Evolutionary conservation across 2,797 vertebrate genomes (phyloP).

Genomic region (Microhierax caerulescens): DNA sequence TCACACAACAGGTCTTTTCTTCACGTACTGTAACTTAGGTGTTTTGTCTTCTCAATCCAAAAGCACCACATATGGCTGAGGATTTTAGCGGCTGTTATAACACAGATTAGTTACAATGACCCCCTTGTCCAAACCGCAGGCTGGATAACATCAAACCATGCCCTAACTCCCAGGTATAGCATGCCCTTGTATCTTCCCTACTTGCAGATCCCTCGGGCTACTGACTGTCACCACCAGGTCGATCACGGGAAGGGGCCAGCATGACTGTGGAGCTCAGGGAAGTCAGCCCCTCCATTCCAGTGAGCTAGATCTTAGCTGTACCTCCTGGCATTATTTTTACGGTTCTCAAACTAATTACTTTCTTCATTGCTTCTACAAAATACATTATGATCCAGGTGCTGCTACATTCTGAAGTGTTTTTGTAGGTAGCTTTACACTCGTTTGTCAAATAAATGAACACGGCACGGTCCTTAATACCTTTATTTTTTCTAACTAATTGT

Average conservation of each 20-base stretch:
- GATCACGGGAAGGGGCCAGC: rapidly evolving
- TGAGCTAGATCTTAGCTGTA: not conserved
- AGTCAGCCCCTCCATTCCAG: not conserved
- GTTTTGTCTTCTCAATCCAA: not conserved
- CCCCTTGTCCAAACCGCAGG: not conserved
- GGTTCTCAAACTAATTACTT: not conserved
- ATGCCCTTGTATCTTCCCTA: not conserved
- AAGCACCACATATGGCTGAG: not conserved
- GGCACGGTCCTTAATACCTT: conserved; percentile 37
- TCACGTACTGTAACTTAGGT: not conserved
- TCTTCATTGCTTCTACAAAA: not conserved
- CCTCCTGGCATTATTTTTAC: not conserved
- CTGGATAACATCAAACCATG: not conserved
- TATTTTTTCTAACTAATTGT: conserved; percentile 30
- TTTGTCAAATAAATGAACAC: conserved; percentile 45
- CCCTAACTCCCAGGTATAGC: not conserved
- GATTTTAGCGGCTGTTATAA: not conserved
- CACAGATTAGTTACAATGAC: not conserved
- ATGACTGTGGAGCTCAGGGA: not conserved
- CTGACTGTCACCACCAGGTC: not conserved
- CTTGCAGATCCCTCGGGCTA: not conserved
- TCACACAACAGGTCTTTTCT: not conserved
- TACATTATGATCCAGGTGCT: not conserved
- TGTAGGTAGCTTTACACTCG: not conserved
- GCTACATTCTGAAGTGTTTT: not conserved